These are phyloP conservation scores for Choristoneura fumiferana DNA, from an alignment of 1,140 invertebrate species.

Conservation along the genomic window DNA sequence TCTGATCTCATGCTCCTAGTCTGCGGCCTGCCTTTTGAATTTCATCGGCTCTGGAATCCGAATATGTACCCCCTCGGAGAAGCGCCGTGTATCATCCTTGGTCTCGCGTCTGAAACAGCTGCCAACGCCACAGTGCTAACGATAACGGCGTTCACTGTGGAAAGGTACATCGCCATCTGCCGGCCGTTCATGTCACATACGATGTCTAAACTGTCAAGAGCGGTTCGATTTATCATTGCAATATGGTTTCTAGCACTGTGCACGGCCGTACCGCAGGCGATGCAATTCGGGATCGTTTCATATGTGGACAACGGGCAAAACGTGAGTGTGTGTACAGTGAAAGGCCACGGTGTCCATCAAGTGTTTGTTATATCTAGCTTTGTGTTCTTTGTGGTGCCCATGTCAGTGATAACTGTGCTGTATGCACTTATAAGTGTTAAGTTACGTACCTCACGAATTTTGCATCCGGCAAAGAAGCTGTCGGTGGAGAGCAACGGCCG, in stretches of 20 bases:
- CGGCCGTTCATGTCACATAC: constrained; percentile 94
- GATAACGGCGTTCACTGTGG: constrained; percentile 96
- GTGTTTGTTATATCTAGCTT: constrained; percentile 86
- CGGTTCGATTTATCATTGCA: constrained; percentile 83
- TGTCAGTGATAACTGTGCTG: constrained; percentile 85
- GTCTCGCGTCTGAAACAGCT: constrained; percentile 89
- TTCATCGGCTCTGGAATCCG: constrained; percentile 89
- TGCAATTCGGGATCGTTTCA: constrained; percentile 85
- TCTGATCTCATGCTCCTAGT: constrained; percentile 92
- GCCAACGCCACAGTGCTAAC: constrained; percentile 95
- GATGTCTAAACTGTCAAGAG: constrained; percentile 87
- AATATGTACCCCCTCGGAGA: constrained; percentile 87
- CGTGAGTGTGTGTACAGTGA: constrained; percentile 78
- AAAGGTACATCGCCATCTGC: constrained; percentile 96
- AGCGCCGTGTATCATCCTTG: constrained; percentile 86
- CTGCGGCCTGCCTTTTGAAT: constrained; percentile 87
- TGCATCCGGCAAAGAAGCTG: constrained; percentile 61
- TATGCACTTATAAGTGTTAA: constrained; percentile 86
- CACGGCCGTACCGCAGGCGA: constrained; percentile 89
- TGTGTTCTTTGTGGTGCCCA: constrained; percentile 88
- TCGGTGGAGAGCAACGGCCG: constrained; percentile 59
- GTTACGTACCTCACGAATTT: constrained; percentile 77
- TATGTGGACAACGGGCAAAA: constrained; percentile 71
- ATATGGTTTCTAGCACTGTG: constrained; percentile 86
- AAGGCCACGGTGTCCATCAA: constrained; percentile 78